phyloP scores from a whole-genome alignment of 1,140 invertebrate species.

The Prorops nasuta region DNA sequence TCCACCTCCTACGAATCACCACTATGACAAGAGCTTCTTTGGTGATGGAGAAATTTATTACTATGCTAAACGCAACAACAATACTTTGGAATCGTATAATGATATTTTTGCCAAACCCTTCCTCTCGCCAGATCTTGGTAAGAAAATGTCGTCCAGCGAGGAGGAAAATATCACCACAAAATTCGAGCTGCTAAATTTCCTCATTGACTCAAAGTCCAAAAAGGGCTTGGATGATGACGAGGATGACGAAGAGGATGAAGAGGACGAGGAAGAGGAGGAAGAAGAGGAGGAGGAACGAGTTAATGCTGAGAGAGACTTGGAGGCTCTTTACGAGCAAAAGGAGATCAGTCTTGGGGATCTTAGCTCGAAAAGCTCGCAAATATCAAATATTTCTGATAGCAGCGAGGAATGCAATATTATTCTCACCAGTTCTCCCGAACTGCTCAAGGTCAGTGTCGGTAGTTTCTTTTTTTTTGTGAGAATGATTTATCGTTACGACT shows the following conservation, averaged over 20 bases:
- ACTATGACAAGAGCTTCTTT: constrained; percentile 52
- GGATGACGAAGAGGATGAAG: constrained; percentile 60
- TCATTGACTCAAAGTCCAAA: constrained; percentile 68
- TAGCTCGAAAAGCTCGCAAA: constrained; percentile 59
- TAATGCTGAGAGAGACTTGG: constrained; percentile 49
- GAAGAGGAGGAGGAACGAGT: constrained; percentile 46
- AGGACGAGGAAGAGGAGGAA: constrained; percentile 36
- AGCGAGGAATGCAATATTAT: constrained; percentile 59
- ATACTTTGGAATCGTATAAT: constrained; percentile 81
- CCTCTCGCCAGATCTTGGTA: constrained; percentile 27
- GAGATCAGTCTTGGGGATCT: constrained; percentile 54
- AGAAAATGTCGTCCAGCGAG: constrained; percentile 23
- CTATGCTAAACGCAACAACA: constrained; percentile 57
- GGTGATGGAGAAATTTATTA: constrained; percentile 62
- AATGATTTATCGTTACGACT: neutral
- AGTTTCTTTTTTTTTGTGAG: neutral
- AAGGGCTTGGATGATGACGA: constrained; percentile 58
- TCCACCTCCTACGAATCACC: constrained; percentile 58
- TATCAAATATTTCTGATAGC: constrained; percentile 61
- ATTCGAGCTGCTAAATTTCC: constrained; percentile 83
- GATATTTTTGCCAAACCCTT: constrained; percentile 67
- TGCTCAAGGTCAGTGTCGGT: constrained; percentile 39
- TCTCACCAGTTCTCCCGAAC: constrained; percentile 44
- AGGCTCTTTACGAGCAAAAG: constrained; percentile 53
- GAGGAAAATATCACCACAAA: constrained; percentile 66